Evolutionary conservation across 2,113 vertebrate species (phyloP).

Genomic region (Gila orcuttii): DNA sequence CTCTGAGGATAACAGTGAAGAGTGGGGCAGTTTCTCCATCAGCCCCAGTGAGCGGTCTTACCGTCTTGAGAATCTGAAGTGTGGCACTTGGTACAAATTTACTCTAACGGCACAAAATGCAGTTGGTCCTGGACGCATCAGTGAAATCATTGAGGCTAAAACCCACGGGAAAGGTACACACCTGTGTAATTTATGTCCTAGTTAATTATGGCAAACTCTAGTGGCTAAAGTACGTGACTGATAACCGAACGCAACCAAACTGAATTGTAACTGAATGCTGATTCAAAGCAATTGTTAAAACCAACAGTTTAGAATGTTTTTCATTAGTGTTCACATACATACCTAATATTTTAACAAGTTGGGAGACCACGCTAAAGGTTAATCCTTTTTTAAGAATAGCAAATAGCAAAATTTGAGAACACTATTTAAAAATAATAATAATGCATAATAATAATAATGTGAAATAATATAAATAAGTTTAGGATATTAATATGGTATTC

Average conservation of each 20-base stretch:
- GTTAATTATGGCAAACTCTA: neutral
- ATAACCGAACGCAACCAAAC: neutral
- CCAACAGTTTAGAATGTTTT: neutral
- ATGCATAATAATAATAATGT: neutral
- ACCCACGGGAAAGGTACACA: conserved; percentile 92
- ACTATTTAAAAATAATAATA: neutral
- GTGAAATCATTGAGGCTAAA: conserved; percentile 98
- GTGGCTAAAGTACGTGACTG: neutral
- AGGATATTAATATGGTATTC: neutral
- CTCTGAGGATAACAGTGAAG: conserved; percentile 97
- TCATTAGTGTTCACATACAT: neutral
- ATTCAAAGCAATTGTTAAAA: neutral
- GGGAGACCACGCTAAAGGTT: neutral
- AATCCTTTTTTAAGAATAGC: neutral
- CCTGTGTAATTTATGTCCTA: neutral
- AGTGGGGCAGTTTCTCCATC: conserved; percentile 98
- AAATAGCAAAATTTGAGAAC: neutral
- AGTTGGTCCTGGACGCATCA: conserved; percentile 96
- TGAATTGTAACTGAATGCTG: neutral
- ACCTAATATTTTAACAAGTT: neutral
- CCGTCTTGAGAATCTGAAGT: conserved; percentile 92
- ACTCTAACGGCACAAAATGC: conserved; percentile 98
- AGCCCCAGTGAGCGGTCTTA: conserved; percentile 97
- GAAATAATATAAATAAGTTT: no score
- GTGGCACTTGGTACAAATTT: conserved; percentile 99